Conservation (phyloP, 2,113 vertebrate genomes). For the Apeltes quadracus region DNA sequence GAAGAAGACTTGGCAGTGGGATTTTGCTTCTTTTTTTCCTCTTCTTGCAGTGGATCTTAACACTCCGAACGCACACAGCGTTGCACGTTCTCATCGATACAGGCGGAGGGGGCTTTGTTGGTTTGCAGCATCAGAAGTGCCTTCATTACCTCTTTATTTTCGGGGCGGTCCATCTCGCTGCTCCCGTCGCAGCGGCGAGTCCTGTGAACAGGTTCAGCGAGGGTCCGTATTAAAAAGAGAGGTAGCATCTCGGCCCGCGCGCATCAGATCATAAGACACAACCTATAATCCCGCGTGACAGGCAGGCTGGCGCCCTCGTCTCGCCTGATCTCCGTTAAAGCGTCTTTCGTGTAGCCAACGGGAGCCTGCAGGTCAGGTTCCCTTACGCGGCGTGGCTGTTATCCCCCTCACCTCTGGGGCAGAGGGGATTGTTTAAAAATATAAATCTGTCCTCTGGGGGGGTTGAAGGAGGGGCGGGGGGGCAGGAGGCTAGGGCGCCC, state of each 20-base stretch:
- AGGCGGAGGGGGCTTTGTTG: conserved; percentile 45
- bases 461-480: background rate
- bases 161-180: conserved; percentile 41
- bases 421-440: conserved; percentile 72
- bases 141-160: conserved; percentile 56
- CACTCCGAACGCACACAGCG: conserved; percentile 26
- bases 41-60: conserved; percentile 44
- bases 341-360: conserved; percentile 60
- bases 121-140: conserved; percentile 48
- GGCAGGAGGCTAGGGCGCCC: conserved; percentile 78
- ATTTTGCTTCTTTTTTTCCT: conserved; percentile 56
- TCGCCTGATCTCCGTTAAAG: conserved; percentile 74
- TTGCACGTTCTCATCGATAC: conserved; percentile 55
- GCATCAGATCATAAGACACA: conserved; percentile 67
- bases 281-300: conserved; percentile 63
- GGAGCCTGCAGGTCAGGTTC: conserved; percentile 64
- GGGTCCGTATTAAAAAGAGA: conserved; percentile 51
- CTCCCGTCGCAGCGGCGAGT: conserved; percentile 38
- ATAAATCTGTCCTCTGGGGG: conserved; percentile 70
- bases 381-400: conserved; percentile 73
- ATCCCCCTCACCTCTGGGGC: conserved; percentile 73
- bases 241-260: conserved; percentile 50
- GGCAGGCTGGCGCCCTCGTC: conserved; percentile 65
- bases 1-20: conserved; percentile 59
- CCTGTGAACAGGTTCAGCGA: conserved; percentile 56